phyloP scores from a whole-genome alignment of 2,113 vertebrate genomes.

The Myocastor coypus region DNA sequence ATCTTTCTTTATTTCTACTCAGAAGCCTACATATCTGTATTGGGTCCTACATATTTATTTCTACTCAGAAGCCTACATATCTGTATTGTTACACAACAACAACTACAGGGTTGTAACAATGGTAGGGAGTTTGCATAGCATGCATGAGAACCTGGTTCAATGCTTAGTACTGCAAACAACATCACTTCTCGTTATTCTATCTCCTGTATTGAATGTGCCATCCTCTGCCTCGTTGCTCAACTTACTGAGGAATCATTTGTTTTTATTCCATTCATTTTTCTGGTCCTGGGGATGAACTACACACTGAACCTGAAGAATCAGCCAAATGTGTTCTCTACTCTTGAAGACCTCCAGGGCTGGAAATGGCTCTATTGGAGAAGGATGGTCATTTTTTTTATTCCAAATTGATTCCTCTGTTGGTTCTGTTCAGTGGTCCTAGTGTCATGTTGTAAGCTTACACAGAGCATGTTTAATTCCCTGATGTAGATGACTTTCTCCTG shows the following conservation, averaged over 20 bases:
- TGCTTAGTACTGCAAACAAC: not conserved
- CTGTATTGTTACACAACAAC: not conserved
- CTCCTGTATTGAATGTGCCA: not conserved
- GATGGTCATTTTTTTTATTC: not conserved
- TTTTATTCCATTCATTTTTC: not conserved
- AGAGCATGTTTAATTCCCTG: constrained; percentile 16
- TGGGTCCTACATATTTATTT: too few relatives aligned
- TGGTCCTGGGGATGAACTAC: not conserved
- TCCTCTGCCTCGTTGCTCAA: not conserved
- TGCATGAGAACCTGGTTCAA: not conserved
- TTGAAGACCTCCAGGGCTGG: not conserved
- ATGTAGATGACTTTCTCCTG: not conserved
- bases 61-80: not conserved
- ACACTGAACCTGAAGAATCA: not conserved
- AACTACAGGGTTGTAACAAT: not conserved
- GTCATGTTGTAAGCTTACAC: not conserved
- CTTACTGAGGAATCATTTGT: not conserved
- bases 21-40: not conserved
- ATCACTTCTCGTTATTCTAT: not conserved
- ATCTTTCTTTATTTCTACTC: not conserved
- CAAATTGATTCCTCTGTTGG: not conserved
- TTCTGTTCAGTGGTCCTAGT: not conserved
- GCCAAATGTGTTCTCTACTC: not conserved
- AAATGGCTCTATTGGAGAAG: not conserved
- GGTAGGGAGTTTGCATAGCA: not conserved